Evolutionary conservation across 2,888 invertebrate genomes (phyloP).

Genomic region (Operophtera brumata): DNA sequence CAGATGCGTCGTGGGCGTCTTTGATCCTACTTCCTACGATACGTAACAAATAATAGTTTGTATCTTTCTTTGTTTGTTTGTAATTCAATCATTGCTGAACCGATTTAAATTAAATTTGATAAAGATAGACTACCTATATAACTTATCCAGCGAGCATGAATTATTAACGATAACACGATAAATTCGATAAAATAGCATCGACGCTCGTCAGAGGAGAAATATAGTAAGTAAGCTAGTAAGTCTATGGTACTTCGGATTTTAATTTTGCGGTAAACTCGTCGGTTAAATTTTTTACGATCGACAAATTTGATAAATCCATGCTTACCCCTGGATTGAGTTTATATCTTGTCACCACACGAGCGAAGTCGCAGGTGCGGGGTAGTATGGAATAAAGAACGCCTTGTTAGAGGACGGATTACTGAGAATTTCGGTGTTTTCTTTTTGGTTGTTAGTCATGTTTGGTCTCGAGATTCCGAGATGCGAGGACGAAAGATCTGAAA

Average conservation of each 20-base stretch:
- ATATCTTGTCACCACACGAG: background rate
- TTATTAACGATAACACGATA: too few species aligned
- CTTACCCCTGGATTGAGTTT: too few species aligned
- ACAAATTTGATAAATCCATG: too few species aligned
- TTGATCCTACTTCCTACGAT: constrained; percentile 16
- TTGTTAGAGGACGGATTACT: constrained; percentile 39
- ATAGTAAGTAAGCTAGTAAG: too few species aligned
- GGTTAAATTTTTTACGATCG: too few species aligned
- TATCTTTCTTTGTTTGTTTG: background rate
- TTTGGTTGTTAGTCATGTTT: constrained; percentile 10
- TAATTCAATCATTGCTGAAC: background rate
- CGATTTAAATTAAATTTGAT: background rate
- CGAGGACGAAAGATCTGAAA: background rate
- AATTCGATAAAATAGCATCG: too few species aligned
- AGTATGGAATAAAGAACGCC: constrained; percentile 38
- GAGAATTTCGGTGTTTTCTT: constrained; percentile 22
- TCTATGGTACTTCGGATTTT: too few species aligned
- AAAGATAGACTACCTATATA: too few species aligned
- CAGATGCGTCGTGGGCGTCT: constrained; percentile 59
- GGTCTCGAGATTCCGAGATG: background rate
- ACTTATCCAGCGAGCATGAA: too few species aligned
- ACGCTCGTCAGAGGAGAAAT: too few species aligned
- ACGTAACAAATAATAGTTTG: background rate
- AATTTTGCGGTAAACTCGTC: too few species aligned
- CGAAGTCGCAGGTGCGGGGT: background rate